Evolutionary conservation across 2,888 invertebrate genomes (phyloP), one percentile per base, ranked within the genome.

Genomic region (Alloscopus bannaensis): DNA sequence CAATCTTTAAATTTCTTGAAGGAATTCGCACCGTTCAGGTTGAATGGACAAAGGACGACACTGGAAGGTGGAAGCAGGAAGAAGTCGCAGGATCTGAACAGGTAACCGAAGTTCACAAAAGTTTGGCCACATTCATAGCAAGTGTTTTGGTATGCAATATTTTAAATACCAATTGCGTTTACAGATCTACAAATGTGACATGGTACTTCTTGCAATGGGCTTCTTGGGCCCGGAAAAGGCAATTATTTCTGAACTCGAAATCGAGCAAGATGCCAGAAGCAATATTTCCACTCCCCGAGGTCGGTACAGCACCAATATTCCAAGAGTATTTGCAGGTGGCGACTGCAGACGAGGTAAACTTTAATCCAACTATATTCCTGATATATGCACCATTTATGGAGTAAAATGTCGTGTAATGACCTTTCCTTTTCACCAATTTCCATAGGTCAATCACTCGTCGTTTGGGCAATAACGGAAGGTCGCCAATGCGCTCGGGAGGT

Each of bases 391-490:
- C 36, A 36, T 36, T 36, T 8, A 52, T 40, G 6, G 22, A 36
- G 11, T 13, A 40, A 62, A 20, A 36, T 18, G 3, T 2, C 57
- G 13, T 22, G 6, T 22, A 55, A 55, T 24, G 20, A 55, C 24
- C 2, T 36, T 42, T 20, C 24, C 8, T 31, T 68, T 47, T n/a
- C n/a, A n/a, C n/a, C n/a, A n/a, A n/a, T n/a, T n/a, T n/a, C n/a
- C n/a, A n/a, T 24, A 83, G 83, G 99, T n/a, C 99, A 99, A 88
- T 98, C 98, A 0, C 90, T 99, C 75, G 98, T 99, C 3, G 99
- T 99, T 8, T 99, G 98, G 96, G 99, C 99, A 22, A 99, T 99
- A 83, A 91, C 95, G 0, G 99, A 99, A 89, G 99, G 99, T 1
- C 91, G 99, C n/a, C 98, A 97, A 89, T 98, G 98, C 8, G 99